Conservation (phyloP, 2,113 vertebrate species). For the Limnothrissa miodon region DNA sequence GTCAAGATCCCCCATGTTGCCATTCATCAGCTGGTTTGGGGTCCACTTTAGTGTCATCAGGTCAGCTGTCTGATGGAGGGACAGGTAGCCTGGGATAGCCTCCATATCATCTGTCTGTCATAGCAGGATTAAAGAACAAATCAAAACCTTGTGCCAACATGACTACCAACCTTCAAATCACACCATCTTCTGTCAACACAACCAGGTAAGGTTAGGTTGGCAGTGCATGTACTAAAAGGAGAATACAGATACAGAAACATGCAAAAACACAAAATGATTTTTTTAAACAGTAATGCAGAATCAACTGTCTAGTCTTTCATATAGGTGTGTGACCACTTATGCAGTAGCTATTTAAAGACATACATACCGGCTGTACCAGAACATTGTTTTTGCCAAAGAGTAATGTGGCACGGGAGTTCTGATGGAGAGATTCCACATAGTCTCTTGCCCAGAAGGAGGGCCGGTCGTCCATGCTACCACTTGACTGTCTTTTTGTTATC, state of each 20-base stretch:
- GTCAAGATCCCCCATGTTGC: slow-evolving; percentile 90
- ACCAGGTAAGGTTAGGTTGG: neutral
- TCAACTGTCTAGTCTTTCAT: neutral
- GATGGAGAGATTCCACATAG: slow-evolving; percentile 94
- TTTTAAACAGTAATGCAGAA: neutral
- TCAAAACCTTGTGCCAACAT: neutral
- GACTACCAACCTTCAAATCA: neutral
- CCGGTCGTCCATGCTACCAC: slow-evolving; percentile 95
- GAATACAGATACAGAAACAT: neutral
- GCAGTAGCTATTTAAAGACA: neutral
- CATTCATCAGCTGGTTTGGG: slow-evolving; percentile 98
- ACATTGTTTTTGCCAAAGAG: slow-evolving; percentile 98
- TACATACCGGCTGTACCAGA: slow-evolving; percentile 88
- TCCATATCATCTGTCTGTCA: slow-evolving; percentile 93
- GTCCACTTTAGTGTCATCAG: slow-evolving; percentile 98
- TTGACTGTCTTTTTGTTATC: slow-evolving; percentile 98
- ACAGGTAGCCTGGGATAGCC: slow-evolving; percentile 91
- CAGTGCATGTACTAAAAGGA: neutral
- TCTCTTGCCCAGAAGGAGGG: slow-evolving; percentile 87
- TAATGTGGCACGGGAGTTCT: slow-evolving; percentile 91
- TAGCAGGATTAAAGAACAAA: slow-evolving; percentile 13
- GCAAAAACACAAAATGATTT: neutral
- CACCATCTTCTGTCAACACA: neutral
- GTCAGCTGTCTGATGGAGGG: slow-evolving; percentile 95
- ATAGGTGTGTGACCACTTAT: neutral